Conservation (phyloP, 2,888 invertebrate genomes). For the Axea sp. region DNA sequence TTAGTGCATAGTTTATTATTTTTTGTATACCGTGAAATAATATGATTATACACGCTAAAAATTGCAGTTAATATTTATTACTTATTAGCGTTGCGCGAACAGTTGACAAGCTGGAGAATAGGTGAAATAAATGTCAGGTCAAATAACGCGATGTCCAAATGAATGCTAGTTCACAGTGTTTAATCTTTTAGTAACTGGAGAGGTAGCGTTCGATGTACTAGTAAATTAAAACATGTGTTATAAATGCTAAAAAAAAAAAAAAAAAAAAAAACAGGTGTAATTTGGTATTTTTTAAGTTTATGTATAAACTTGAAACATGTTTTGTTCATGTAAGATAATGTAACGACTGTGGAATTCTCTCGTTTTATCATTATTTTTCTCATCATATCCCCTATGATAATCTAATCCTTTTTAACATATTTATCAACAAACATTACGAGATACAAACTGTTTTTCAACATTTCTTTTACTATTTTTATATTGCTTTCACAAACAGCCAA, state of each 20-base stretch:
- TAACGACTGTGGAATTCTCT: too few relatives aligned
- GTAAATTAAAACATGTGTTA: slow-evolving; percentile 47
- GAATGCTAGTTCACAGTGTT: slow-evolving; percentile 41
- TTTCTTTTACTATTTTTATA: too few relatives aligned
- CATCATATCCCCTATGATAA: too few relatives aligned
- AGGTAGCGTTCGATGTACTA: slow-evolving; percentile 21
- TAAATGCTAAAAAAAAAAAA: slow-evolving; percentile 10
- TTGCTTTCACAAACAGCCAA: too few relatives aligned
- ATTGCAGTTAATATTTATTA: slow-evolving; percentile 43
- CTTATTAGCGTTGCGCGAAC: slow-evolving; percentile 22
- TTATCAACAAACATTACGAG: too few relatives aligned
- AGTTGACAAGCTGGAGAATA: slow-evolving; percentile 8
- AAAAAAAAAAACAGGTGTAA: too few relatives aligned
- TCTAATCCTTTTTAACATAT: too few relatives aligned
- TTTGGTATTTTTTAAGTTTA: too few relatives aligned
- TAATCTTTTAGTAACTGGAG: slow-evolving; percentile 38
- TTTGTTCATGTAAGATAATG: too few relatives aligned
- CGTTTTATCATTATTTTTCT: too few relatives aligned
- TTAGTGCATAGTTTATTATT: slow-evolving; percentile 15
- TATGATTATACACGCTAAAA: slow-evolving; percentile 18
- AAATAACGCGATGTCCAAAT: slow-evolving; percentile 26
- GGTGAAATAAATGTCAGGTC: slow-evolving; percentile 38
- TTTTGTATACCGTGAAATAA: slow-evolving; percentile 4
- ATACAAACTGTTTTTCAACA: too few relatives aligned
- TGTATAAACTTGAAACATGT: too few relatives aligned